Percentiles rank a stretch among this genome's conserved stretches.
phyloP scores from a whole-genome alignment of 2,113 vertebrate species.

The Ptyas mucosa region DNA sequence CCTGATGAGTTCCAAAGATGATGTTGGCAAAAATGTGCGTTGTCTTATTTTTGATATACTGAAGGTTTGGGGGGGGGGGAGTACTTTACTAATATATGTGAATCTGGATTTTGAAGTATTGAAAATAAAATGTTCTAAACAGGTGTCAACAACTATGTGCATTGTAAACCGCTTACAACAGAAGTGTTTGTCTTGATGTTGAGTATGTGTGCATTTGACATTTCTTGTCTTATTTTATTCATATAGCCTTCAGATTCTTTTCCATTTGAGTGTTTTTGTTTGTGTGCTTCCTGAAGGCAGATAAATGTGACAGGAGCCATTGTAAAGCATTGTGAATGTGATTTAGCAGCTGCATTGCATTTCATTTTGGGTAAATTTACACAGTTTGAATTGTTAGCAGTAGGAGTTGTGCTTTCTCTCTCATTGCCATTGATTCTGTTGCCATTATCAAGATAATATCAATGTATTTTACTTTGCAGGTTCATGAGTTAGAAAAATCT shows the following conservation, averaged over 20 bases:
- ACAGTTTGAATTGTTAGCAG: background rate
- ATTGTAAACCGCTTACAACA: background rate
- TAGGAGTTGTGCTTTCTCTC: background rate
- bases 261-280: background rate
- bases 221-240: background rate
- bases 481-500: slow-evolving; percentile 96
- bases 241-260: too few relatives aligned
- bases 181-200: background rate
- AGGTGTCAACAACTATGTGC: background rate
- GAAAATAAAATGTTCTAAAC: background rate
- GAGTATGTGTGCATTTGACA: background rate
- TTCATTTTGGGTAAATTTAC: background rate
- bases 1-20: slow-evolving; percentile 96
- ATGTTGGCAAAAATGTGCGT: slow-evolving; percentile 95
- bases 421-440: background rate
- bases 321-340: background rate
- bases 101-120: background rate
- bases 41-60: background rate
- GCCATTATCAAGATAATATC: background rate
- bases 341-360: background rate
- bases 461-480: slow-evolving; percentile 58
- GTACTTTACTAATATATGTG: fast-evolving
- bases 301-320: background rate
- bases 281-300: background rate
- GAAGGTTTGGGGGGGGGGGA: background rate